Conservation (phyloP, 2,113 vertebrate species). For the Heterochromis multidens region DNA sequence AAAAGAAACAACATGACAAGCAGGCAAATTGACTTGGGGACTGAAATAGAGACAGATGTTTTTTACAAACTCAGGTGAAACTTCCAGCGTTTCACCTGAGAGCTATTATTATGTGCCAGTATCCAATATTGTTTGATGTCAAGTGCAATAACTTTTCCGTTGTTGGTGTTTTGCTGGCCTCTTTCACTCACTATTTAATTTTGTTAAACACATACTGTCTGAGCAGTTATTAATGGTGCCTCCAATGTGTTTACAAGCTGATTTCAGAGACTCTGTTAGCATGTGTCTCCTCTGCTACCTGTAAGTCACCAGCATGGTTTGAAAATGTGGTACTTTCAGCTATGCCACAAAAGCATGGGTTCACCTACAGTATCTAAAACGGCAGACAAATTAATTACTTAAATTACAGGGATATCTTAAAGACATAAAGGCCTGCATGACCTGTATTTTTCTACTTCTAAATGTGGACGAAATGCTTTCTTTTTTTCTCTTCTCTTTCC, state of each 20-base stretch:
- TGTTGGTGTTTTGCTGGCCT: not conserved
- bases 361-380: not conserved
- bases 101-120: not conserved
- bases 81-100: not conserved
- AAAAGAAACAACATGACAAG: not conserved
- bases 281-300: not conserved
- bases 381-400: not conserved
- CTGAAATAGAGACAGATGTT: not conserved
- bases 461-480: not conserved
- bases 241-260: not conserved
- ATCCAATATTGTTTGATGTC: not conserved
- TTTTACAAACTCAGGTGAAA: not conserved
- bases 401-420: not conserved
- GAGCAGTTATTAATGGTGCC: not conserved
- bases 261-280: not conserved
- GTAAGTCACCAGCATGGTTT: not conserved
- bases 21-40: not conserved
- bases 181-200: not conserved
- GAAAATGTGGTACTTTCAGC: not conserved
- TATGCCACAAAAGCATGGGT: not conserved
- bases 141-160: not conserved
- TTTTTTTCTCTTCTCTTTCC: rapidly evolving
- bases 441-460: not conserved
- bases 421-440: not conserved
- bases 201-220: not conserved